A percentile compares a stretch with the other conserved stretches of the same genome.
phyloP scores from a whole-genome alignment of 1,140 invertebrate genomes.

The Apis florea region DNA sequence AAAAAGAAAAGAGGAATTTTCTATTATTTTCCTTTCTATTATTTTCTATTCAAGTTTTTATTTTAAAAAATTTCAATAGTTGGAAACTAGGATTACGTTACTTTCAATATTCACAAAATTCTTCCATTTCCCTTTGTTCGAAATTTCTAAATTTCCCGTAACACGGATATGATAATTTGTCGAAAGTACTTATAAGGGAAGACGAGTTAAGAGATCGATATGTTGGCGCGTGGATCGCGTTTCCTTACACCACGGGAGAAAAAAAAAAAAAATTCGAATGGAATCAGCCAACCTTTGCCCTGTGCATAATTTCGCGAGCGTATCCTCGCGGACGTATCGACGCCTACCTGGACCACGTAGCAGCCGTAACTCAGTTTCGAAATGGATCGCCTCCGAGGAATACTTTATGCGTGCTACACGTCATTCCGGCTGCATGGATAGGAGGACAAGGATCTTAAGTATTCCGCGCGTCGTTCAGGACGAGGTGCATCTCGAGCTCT shows the following conservation, averaged over 20 bases:
- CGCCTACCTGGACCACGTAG: constrained; percentile 64
- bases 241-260: not conserved
- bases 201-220: too few species aligned
- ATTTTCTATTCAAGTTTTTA: too few species aligned
- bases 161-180: too few species aligned
- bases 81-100: too few species aligned
- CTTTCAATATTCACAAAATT: too few species aligned
- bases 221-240: not conserved
- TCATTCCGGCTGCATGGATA: constrained; percentile 54
- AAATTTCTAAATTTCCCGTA: too few species aligned
- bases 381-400: constrained; percentile 70
- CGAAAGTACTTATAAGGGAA: too few species aligned
- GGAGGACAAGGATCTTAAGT: constrained; percentile 70
- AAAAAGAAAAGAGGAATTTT: too few species aligned
- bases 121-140: too few species aligned
- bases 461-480: constrained; percentile 75
- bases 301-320: constrained; percentile 59
- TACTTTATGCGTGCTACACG: constrained; percentile 78
- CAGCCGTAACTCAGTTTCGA: constrained; percentile 63
- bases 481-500: constrained; percentile 48
- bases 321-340: constrained; percentile 56
- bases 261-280: constrained; percentile 40
- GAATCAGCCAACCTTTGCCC: constrained; percentile 37
- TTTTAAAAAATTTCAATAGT: too few species aligned
- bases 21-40: too few species aligned